Conservation (phyloP, 2,888 invertebrate genomes). For the Seira ritae region DNA sequence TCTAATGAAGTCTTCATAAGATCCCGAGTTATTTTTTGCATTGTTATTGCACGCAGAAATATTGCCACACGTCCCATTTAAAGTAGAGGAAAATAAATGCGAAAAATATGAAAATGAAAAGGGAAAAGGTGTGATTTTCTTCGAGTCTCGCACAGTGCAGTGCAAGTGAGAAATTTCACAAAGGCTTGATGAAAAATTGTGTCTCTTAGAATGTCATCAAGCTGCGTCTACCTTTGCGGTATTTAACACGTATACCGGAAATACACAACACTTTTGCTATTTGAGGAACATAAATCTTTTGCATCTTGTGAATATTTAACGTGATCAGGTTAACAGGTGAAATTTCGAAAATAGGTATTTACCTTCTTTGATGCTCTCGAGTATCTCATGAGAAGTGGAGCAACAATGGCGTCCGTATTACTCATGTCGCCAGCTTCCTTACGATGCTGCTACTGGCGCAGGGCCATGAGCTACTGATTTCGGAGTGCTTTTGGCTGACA, state of each 20-base stretch:
- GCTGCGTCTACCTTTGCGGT: neutral
- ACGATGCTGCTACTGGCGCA: conserved; percentile 86
- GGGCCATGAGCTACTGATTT: conserved; percentile 77
- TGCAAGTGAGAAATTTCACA: conserved; percentile 58
- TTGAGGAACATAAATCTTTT: conserved; percentile 16
- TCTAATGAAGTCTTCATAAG: conserved; percentile 10
- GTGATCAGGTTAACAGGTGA: neutral
- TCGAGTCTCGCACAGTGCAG: no score
- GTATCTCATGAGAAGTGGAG: conserved; percentile 78
- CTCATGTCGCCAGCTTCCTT: conserved; percentile 71
- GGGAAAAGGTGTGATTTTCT: conserved; percentile 50
- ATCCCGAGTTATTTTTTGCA: neutral
- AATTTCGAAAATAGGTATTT: conserved; percentile 36
- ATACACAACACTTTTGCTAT: neutral
- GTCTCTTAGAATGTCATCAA: conserved; percentile 1
- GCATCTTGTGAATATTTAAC: neutral
- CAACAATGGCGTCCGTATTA: conserved; percentile 81
- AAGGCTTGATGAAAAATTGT: conserved; percentile 1
- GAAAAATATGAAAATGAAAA: conserved; percentile 16
- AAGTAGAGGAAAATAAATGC: conserved; percentile 1
- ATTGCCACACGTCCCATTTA: neutral
- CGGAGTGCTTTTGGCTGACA: conserved; percentile 74
- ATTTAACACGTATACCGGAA: conserved; percentile 1
- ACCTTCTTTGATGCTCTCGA: conserved; percentile 79
- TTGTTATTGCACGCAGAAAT: neutral